These are phyloP conservation scores for Apteryx mantelli DNA, from an alignment of 2,113 vertebrate genomes.

Conservation along the genomic window DNA sequence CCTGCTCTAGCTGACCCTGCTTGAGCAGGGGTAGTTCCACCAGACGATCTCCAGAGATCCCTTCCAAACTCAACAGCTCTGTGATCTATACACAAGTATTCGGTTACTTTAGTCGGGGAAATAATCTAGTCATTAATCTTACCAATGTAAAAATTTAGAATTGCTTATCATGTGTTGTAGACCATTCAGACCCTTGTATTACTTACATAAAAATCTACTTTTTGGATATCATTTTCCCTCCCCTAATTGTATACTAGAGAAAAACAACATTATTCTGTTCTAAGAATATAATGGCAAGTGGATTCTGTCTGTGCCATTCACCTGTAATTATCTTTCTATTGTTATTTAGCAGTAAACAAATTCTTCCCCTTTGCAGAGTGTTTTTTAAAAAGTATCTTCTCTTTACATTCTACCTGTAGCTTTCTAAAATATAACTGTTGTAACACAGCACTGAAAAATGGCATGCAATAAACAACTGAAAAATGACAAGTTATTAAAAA, in stretches of 20 bases:
- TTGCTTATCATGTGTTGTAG: not conserved
- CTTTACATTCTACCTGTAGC: not conserved
- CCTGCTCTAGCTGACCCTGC: too few species aligned
- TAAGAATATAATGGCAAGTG: not conserved
- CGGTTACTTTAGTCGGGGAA: not conserved
- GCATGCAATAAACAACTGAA: not conserved
- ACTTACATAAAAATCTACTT: not conserved
- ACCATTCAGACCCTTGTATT: not conserved
- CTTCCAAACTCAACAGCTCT: too few species aligned
- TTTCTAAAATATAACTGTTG: conserved; percentile 6
- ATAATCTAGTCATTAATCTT: not conserved
- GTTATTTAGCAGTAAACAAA: not conserved
- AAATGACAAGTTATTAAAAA: not conserved
- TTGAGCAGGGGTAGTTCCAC: too few species aligned
- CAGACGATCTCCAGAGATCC: too few species aligned
- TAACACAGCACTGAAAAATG: not conserved
- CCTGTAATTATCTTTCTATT: not conserved
- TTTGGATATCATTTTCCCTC: not conserved
- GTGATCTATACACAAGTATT: not conserved
- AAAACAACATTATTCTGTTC: not conserved
- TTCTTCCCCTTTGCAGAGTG: not conserved
- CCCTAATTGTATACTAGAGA: not conserved
- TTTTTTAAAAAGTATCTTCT: not conserved
- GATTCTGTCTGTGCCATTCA: not conserved
- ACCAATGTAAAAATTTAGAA: not conserved